Evolutionary conservation across 2,797 vertebrate species (phyloP), one percentile per base, ranked within the genome.

Genomic region (Pangasius mekongensis): DNA sequence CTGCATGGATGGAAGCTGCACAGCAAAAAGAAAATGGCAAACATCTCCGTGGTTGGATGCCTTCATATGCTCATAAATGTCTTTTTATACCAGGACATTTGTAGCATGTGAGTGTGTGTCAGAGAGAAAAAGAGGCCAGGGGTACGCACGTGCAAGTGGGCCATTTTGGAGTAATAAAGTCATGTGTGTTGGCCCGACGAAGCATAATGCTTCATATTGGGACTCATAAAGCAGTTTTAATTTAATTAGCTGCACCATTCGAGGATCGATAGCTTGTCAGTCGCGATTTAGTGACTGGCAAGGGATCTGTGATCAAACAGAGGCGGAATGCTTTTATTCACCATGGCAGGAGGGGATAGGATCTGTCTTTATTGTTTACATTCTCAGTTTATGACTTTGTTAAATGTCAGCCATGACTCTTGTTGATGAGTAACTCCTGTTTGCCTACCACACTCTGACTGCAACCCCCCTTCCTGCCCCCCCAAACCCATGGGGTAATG

Each of bases 41-140:
- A 95, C 93, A 96, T 94, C 95, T 94, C 94, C 92, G 92, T 94
- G 94, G 92, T 94, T 94, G 95, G 94, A 94, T 95, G 94, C 93
- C 91, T 95, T 95, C 95, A 95, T 94, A 94, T 92, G 93, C 93
- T 93, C 94, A 95, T 96, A 95, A 96, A 96, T 96, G 94, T 94
- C 93, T 95, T 96, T 96, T 96, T 96, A 95, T 95, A 93, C 94
- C 92, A 88, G 92, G 85, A n/a, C 71, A 22, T 85, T 90, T 77
- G 67, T 83, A 81, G 71, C 74, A 76, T 80, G 58, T 76, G 43
- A 56, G 47, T 54, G 43, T 83, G 49, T 49, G 47, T 90, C 83
- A 85, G 14, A 78, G 60, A 77, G 92, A 90, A 84, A 88, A 20
- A 64, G 43, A 49, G 91, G 92, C 91, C 91, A 54, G 20, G 71